A percentile compares a stretch with the other conserved stretches of the same genome.
Conservation (phyloP, 2,888 invertebrate genomes). For the Amitus sp. region DNA sequence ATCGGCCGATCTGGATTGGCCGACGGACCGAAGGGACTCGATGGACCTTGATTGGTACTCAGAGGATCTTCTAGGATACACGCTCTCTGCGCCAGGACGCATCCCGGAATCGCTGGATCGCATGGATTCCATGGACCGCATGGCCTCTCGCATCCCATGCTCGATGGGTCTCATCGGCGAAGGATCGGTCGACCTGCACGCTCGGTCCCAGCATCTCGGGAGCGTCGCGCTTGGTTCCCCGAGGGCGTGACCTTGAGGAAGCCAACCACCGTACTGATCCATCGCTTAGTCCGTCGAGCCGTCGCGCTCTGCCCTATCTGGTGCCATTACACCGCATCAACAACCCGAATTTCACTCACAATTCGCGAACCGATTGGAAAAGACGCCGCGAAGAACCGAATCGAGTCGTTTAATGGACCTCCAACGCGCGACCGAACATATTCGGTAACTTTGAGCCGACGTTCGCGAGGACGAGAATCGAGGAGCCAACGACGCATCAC, state of each 20-base stretch:
- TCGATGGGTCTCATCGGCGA: slow-evolving; percentile 62
- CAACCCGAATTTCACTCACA: no score
- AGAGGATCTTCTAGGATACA: slow-evolving; percentile 23
- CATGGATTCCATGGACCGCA: slow-evolving; percentile 64
- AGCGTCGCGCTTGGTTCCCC: slow-evolving; percentile 31
- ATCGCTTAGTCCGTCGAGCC: slow-evolving; percentile 46
- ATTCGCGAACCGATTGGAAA: no score
- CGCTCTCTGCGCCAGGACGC: slow-evolving; percentile 47
- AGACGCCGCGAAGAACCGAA: no score
- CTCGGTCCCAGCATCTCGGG: slow-evolving; percentile 60
- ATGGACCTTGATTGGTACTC: slow-evolving; percentile 54
- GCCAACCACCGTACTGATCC: slow-evolving; percentile 69
- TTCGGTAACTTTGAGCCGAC: neutral
- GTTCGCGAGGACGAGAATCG: slow-evolving; percentile 45
- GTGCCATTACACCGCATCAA: slow-evolving; percentile 50
- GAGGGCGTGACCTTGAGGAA: slow-evolving; percentile 53
- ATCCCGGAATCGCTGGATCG: slow-evolving; percentile 60
- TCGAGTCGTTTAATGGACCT: no score
- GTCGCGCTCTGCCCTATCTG: slow-evolving; percentile 52
- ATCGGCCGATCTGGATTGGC: slow-evolving; percentile 47
- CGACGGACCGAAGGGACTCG: slow-evolving; percentile 49
- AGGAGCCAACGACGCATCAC: slow-evolving; percentile 61
- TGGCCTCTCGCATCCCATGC: slow-evolving; percentile 57
- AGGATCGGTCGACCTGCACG: slow-evolving; percentile 61
- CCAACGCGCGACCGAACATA: neutral